Base-by-base conservation (phyloP, 1,140 invertebrate genomes). In the Macrobrachium rosenbergii region DNA sequence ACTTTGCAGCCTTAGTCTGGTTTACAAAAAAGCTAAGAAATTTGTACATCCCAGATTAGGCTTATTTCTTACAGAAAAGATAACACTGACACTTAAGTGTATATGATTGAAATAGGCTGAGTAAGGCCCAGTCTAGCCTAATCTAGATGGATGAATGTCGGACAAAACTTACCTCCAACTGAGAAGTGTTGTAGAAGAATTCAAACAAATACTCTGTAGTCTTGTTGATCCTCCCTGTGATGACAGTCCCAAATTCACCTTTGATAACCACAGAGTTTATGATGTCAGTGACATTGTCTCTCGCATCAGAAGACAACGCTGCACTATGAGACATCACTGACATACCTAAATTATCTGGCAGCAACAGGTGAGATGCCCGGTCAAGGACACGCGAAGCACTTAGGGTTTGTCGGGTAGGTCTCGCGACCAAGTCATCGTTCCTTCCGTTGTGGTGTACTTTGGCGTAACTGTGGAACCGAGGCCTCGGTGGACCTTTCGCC, bases 181-280 rank as follows among this genome's bases (percentile, higher is more conserved):
- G n/a, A 17, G 84, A 43, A 17, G 58, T 72, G 58, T 87, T 87
- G 45, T 87, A 87, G 21, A 75, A 63, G 78, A 75, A 87, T 23
- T 87, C 84, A 76, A 87, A 60, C 78, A 87, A 81, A 52, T 87
- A 87, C 52, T 87, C 84, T 16, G 79, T 67, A 28, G 84, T 87
- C 67, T 87, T 60, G 23, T 87, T 87, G 28, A 81, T 87, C 12
- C 81, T n/a, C 58, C 63, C 19, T 12, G 59, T 82, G 43, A 87
- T 45, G 8, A 37, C 19, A 2, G 21, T 77, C 52, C 84, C 84
- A 76, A 87, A 82, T 60, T 60, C 81, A 21, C 84, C 84, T 52
- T 87, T 60, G 14, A 87, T 43, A 17, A 87, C 84, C 10, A 79
- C 76, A 79, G 76, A 79, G 60, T 85, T 58, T 17, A 84, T 84